Evolutionary conservation across 2,888 invertebrate species (phyloP).

Genomic region (Megalurothrips usitatus): DNA sequence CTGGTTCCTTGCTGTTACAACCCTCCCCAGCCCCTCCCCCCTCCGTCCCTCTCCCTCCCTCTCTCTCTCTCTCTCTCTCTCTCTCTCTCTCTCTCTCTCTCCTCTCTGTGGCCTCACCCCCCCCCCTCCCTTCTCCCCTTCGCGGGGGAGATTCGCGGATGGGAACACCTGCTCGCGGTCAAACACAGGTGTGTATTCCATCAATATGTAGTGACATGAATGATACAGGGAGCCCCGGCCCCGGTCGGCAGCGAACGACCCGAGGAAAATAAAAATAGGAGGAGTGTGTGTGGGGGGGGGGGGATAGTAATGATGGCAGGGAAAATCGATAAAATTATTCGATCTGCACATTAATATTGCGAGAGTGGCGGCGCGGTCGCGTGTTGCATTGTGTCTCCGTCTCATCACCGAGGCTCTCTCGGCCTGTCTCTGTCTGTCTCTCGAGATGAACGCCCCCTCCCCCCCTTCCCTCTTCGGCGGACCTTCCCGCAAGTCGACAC

Average conservation of each 20-base stretch:
- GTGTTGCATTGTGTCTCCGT: not conserved
- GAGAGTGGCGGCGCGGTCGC: not conserved
- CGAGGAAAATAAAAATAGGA: not conserved
- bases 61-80: too few relatives aligned
- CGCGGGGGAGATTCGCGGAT: not conserved
- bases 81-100: too few relatives aligned
- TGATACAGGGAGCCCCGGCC: constrained; percentile 32
- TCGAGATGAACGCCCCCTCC: not conserved
- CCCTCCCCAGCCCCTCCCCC: too few relatives aligned
- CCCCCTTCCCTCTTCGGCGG: too few relatives aligned
- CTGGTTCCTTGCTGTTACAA: too few relatives aligned
- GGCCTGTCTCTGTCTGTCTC: not conserved
- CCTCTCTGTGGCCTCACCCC: too few relatives aligned
- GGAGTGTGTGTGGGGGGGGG: not conserved
- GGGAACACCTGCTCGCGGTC: constrained; percentile 31
- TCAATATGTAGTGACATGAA: constrained; percentile 27
- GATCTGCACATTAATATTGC: constrained; percentile 15
- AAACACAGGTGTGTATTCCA: constrained; percentile 28
- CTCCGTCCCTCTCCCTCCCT: too few relatives aligned
- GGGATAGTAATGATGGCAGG: not conserved
- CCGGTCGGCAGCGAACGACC: constrained; percentile 4
- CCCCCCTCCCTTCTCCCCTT: too few relatives aligned
- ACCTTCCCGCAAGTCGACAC: too few relatives aligned
- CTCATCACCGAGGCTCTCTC: not conserved
- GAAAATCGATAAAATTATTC: not conserved